phyloP scores from a whole-genome alignment of 1,140 invertebrate genomes.

The Lasioglossum baleicum region DNA sequence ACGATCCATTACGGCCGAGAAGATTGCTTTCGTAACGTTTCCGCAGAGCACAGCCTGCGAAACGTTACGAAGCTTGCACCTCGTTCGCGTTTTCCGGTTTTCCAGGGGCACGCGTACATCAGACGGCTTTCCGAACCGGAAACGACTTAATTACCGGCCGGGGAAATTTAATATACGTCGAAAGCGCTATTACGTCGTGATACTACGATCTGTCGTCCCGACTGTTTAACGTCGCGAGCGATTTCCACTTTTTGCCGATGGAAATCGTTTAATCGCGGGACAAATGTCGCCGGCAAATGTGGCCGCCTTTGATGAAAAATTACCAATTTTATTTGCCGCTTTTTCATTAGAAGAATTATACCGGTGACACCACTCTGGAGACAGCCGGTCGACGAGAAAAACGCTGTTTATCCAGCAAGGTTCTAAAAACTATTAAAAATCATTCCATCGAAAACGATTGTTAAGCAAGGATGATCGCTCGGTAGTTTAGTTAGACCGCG shows the following conservation, averaged over 20 bases:
- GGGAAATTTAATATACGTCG: not conserved
- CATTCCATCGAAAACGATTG: no score
- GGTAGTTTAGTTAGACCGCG: no score
- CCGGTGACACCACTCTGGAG: no score
- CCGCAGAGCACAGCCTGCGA: not conserved
- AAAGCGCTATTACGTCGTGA: conserved; percentile 23
- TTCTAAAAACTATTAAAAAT: no score
- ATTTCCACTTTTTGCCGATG: not conserved
- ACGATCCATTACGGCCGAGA: not conserved
- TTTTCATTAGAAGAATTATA: no score
- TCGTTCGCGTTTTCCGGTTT: conserved; percentile 21
- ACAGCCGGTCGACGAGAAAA: no score
- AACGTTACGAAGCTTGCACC: not conserved
- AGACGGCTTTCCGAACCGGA: conserved; percentile 16
- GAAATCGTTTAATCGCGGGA: conserved; percentile 20
- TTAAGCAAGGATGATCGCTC: no score
- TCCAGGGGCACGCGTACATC: conserved; percentile 1
- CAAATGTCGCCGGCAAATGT: conserved; percentile 21
- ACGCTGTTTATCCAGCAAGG: no score
- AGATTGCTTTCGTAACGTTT: conserved; percentile 19
- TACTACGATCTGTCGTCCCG: conserved; percentile 14
- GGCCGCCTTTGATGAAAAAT: conserved; percentile 29
- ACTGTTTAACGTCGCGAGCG: not conserved
- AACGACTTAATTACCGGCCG: conserved; percentile 27
- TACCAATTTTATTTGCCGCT: not conserved